Evolutionary conservation across 2,797 vertebrate species (phyloP).

Genomic region (Acipenser ruthenus): DNA sequence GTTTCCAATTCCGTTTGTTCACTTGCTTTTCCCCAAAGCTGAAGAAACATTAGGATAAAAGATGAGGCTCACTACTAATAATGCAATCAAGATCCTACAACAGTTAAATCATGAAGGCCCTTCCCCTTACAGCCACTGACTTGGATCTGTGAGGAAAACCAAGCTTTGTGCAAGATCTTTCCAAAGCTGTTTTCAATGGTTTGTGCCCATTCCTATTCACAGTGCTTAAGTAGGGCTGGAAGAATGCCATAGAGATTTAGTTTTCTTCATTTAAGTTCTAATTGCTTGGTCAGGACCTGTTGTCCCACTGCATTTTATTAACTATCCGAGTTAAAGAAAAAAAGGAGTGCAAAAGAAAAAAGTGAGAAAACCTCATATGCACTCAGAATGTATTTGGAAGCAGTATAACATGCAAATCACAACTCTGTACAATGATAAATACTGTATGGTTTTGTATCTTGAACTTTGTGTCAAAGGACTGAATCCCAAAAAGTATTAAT

Average conservation of each 20-base stretch:
- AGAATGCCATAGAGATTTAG: no score
- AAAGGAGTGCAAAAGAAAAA: neutral
- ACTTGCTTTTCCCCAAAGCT: constrained; percentile 2
- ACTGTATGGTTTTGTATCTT: neutral
- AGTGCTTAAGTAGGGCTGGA: no score
- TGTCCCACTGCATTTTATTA: no score
- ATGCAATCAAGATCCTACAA: neutral
- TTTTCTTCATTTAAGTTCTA: no score
- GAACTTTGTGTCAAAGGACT: neutral
- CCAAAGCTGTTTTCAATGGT: no score
- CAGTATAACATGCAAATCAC: constrained; percentile 1
- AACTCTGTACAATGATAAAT: constrained; percentile 25
- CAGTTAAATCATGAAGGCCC: neutral
- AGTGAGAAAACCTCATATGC: neutral
- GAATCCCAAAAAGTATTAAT: neutral
- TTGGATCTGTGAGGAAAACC: neutral
- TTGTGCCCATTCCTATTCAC: no score
- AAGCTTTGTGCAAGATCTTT: neutral
- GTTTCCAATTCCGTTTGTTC: constrained; percentile 1
- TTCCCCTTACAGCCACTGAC: neutral
- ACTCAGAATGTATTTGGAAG: constrained; percentile 8
- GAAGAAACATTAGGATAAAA: neutral
- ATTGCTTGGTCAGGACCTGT: no score
- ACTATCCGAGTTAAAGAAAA: neutral
- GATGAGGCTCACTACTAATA: neutral